Evolutionary conservation across 1,140 invertebrate species (phyloP), one percentile per base, ranked within the genome.

Genomic region (Ceratosolen solmsi): DNA sequence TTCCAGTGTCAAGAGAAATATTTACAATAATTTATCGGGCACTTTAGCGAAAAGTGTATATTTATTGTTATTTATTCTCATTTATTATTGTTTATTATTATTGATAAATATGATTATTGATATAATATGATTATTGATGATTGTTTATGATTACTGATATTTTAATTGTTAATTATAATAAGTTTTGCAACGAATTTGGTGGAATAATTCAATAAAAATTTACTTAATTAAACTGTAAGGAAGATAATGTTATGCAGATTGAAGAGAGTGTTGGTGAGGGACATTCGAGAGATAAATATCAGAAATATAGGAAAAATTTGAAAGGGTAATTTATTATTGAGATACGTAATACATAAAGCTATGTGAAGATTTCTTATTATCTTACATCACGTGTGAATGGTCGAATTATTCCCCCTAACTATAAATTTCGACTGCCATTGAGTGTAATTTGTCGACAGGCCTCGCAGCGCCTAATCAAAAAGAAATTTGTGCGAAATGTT

Each of bases 391-490:
- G 63, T 56, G 49, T 46, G 36, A n/a, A 33, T 4, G 54, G 41
- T 49, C 20, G 25, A 11, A 60, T 15, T 33, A 72, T 74, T 54
- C 41, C 46, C 38, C 56, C 25, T 25, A 5, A 36, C 11, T 20
- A 54, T 63, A 74, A 80, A 80, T 60, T 73, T 73, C 13, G 13
- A n/a, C 38, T 38, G 38, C 41, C 25, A 63, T 49, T 63, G 41
- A 5, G 71, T 13, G 54, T 27, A 76, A 81, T 75, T 80, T 63
- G 56, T 65, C 71, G 71, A 74, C 63, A 51, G 72, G 65, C 46
- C 46, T 63, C 36, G 79, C 22, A n/a, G 46, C 58, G 46, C 36
- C 56, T 77, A 82, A 82, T 82, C 63, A 77, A 82, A 82, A 82
- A 76, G 74, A 77, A 77, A 82, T 82, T 77, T 58, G 15, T 22